Evolutionary conservation across 2,113 vertebrate genomes (phyloP).

Genomic region (Eupsittula cactorum): DNA sequence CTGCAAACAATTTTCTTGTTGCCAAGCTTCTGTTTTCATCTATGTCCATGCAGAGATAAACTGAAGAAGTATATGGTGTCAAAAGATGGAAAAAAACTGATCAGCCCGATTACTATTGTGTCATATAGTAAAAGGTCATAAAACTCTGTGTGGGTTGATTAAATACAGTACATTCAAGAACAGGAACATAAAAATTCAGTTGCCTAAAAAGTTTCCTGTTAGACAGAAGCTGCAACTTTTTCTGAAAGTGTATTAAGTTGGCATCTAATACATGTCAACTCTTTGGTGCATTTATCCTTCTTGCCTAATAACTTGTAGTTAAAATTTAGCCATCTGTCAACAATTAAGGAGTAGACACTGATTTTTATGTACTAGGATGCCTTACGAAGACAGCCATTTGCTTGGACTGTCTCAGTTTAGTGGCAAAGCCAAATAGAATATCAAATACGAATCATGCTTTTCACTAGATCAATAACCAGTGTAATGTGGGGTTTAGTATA

Average conservation of each 20-base stretch:
- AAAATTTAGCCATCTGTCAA: slow-evolving; percentile 22
- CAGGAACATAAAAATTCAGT: neutral
- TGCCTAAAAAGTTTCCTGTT: neutral
- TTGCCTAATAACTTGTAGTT: neutral
- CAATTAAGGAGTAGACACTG: neutral
- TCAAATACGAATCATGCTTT: slow-evolving; percentile 11
- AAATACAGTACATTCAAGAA: neutral
- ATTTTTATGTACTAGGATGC: neutral
- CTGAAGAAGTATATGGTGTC: neutral
- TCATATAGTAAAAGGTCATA: neutral
- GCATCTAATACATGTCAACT: neutral
- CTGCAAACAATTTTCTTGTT: neutral
- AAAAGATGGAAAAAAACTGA: neutral
- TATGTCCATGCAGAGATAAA: neutral
- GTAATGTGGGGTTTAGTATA: neutral
- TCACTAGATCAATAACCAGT: neutral
- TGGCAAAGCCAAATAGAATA: neutral
- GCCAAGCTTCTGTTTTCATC: neutral
- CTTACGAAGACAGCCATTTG: neutral
- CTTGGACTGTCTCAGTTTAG: neutral
- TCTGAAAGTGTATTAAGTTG: neutral
- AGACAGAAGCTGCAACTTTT: neutral
- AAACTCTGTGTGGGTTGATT: neutral
- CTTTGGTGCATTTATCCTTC: neutral
- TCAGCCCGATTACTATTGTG: neutral